phyloP scores from a whole-genome alignment of 2,113 vertebrate genomes.

The Amphilophus citrinellus region DNA sequence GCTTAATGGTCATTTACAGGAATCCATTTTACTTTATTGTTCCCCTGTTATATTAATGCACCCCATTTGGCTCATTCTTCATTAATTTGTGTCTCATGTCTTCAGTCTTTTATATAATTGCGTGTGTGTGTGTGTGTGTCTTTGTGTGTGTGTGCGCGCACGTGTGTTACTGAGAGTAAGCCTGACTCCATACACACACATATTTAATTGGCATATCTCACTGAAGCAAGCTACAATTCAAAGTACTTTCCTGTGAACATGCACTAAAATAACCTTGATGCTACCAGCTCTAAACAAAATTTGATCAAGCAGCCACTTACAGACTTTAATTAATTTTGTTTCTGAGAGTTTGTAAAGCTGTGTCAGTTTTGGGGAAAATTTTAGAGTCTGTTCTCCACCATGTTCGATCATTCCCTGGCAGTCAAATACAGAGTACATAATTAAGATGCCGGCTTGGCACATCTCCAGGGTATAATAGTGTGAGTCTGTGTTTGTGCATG shows the following conservation, averaged over 20 bases:
- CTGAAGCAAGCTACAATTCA: slow-evolving; percentile 4
- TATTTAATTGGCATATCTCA: slow-evolving; percentile 10
- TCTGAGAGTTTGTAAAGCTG: slow-evolving; percentile 20
- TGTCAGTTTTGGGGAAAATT: slow-evolving; percentile 2
- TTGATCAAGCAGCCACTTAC: neutral
- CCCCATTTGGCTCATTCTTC: slow-evolving; percentile 8
- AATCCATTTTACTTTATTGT: slow-evolving; percentile 23
- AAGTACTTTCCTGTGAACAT: slow-evolving; percentile 1
- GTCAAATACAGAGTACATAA: neutral
- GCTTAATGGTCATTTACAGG: slow-evolving; percentile 22
- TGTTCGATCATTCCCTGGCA: slow-evolving; percentile 7
- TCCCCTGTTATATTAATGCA: slow-evolving; percentile 1
- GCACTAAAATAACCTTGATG: slow-evolving; percentile 22
- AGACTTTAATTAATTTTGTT: slow-evolving; percentile 23
- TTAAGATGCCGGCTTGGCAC: slow-evolving; percentile 24
- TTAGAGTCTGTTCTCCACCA: neutral
- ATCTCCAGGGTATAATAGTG: neutral
- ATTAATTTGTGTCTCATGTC: slow-evolving; percentile 17
- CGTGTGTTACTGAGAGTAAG: neutral
- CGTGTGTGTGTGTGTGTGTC: neutral
- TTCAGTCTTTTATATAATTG: neutral
- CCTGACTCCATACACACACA: neutral
- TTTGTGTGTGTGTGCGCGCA: neutral
- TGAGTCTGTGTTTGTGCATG: slow-evolving; percentile 2
- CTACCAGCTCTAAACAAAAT: slow-evolving; percentile 6